phyloP scores from a whole-genome alignment of 2,113 vertebrate genomes.

The Chaetops frenatus region DNA sequence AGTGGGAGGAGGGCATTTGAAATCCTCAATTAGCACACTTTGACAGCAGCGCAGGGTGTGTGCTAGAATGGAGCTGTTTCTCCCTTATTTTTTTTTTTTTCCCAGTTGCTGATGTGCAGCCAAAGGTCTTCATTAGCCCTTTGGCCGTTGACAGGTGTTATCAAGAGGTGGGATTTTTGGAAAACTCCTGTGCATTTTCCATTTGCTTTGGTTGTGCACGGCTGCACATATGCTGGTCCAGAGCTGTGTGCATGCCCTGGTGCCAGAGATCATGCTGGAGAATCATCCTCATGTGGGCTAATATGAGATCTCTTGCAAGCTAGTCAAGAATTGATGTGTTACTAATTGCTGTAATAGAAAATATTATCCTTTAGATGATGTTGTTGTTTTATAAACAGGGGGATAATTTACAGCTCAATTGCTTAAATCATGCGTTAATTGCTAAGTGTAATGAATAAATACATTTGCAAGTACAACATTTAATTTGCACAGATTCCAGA shows the following conservation, averaged over 20 bases:
- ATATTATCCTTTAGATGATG: neutral
- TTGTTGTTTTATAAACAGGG: conserved; percentile 43
- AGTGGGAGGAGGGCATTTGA: neutral
- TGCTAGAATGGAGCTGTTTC: neutral
- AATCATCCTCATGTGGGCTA: neutral
- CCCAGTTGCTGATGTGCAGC: neutral
- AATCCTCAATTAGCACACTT: neutral
- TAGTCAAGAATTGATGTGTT: conserved; percentile 1
- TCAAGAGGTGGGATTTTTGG: neutral
- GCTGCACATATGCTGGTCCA: neutral
- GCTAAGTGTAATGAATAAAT: conserved; percentile 8
- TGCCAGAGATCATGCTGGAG: neutral
- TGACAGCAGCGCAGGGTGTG: neutral
- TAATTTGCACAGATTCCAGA: neutral
- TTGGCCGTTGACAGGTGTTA: neutral
- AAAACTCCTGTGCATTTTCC: neutral
- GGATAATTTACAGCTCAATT: conserved; percentile 26
- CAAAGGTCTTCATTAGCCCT: neutral
- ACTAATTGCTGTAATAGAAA: conserved; percentile 30
- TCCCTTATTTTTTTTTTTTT: neutral
- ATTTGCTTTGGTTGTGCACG: neutral
- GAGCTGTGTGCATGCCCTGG: neutral
- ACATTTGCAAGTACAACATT: conserved; percentile 6
- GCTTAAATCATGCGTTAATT: conserved; percentile 29
- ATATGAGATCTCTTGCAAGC: neutral